Conservation (phyloP, 1,140 invertebrate genomes). For the Anthonomus grandis region DNA sequence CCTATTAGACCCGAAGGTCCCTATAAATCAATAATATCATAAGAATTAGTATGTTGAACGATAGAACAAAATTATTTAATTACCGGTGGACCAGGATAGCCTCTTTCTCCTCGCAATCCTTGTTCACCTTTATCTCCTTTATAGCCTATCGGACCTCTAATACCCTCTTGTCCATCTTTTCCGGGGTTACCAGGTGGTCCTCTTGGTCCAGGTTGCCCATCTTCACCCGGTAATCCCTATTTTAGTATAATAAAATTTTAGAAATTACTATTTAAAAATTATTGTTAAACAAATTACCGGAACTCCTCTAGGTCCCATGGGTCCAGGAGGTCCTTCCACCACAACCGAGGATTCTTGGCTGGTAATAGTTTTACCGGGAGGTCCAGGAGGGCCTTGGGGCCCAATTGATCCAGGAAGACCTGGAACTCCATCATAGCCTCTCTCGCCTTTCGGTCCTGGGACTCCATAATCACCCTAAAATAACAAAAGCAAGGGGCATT, state of each 20-base stretch:
- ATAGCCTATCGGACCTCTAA: constrained; percentile 22
- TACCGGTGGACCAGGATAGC: constrained; percentile 32
- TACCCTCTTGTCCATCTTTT: constrained; percentile 33
- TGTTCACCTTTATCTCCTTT: constrained; percentile 26
- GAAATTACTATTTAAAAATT: background rate
- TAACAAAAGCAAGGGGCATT: too few species aligned
- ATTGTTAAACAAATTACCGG: constrained; percentile 14
- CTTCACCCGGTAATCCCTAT: constrained; percentile 31
- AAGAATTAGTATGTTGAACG: too few species aligned
- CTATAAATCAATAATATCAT: constrained; percentile 15
- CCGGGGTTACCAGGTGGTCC: constrained; percentile 31
- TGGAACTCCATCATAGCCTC: constrained; percentile 38
- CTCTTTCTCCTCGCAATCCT: constrained; percentile 32
- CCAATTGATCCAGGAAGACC: constrained; percentile 39
- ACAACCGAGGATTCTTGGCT: constrained; percentile 15
- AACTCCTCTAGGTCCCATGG: constrained; percentile 29
- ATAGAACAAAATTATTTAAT: background rate
- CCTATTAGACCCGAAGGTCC: constrained; percentile 46
- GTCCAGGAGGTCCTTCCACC: constrained; percentile 31
- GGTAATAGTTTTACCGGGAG: constrained; percentile 25
- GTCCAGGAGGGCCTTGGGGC: constrained; percentile 31
- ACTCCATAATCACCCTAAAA: constrained; percentile 38
- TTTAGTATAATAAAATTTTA: constrained; percentile 11
- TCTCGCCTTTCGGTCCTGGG: constrained; percentile 40
- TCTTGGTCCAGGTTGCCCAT: constrained; percentile 34